Conservation (phyloP, 2,113 vertebrate genomes). For the Microtus montanus region DNA sequence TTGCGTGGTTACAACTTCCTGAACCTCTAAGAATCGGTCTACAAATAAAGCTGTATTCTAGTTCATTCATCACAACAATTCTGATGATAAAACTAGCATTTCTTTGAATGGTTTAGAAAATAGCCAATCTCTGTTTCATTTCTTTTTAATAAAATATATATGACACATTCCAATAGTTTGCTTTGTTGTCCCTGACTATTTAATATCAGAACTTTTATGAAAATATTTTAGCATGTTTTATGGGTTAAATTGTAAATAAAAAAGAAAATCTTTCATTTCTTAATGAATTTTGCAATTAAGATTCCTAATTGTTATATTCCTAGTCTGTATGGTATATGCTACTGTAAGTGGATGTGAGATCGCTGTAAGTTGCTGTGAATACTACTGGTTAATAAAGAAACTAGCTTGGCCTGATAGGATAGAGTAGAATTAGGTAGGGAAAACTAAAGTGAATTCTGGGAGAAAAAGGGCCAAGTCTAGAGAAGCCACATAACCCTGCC, state of each 20-base stretch:
- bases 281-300: background rate
- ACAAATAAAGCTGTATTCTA: background rate
- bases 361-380: too few relatives aligned
- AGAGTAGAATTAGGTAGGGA: too few relatives aligned
- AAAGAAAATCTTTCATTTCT: background rate
- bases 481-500: too few relatives aligned
- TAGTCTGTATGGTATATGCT: background rate
- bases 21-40: background rate
- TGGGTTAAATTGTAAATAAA: background rate
- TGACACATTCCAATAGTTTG: background rate
- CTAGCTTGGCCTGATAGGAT: too few relatives aligned
- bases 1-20: background rate
- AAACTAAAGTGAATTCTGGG: too few relatives aligned
- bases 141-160: background rate
- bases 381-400: too few relatives aligned
- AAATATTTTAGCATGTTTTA: background rate
- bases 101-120: background rate
- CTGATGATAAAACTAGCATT: background rate
- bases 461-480: too few relatives aligned
- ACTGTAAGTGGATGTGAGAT: too few relatives aligned
- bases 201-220: background rate
- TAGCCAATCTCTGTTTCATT: conserved; percentile 7
- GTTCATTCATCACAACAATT: conserved; percentile 3
- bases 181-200: background rate
- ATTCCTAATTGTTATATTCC: background rate